Base-by-base conservation (phyloP, 2,888 invertebrate species). In the Xestia xanthographa region DNA sequence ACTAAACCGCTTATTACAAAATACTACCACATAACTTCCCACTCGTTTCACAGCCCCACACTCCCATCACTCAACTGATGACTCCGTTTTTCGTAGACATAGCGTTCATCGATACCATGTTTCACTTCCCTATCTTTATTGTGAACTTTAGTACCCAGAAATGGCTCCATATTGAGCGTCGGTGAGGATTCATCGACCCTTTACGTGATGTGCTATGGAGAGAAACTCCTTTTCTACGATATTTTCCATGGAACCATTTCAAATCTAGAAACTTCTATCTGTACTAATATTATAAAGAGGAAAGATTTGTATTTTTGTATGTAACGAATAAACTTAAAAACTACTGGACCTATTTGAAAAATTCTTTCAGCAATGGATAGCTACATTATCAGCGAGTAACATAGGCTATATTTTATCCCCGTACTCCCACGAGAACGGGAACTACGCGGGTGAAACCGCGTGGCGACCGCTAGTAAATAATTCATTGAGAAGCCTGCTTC, bases 1-100 rank as follows among this genome's bases (percentile, higher is more conserved):
- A 68, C 8, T 17, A 50, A 43, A 4, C 5, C 14, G 20, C 29
- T n/a, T 14, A 1, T 11, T 5, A 29, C 1, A n/a, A 68, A 76
- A 29, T 11, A 8, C n/a, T 17, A 9, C 11, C 11, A 22, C 0
- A 5, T 29, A 9, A 1, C 0, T 5, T 2, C 9, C n/a, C 72
- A 77, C 63, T 63, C 0, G 17, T 71, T 74, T 75, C 5, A 62
- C 17, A 72, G 85, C 87, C 73, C 43, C 29, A 75, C 69, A n/a
- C 65, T 58, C 38, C 48, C 68, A 79, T 86, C 76, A 76, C 79
- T 68, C 84, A 85, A 72, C 86, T 74, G 77, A 86, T 81, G 84
- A 83, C 85, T 74, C n/a, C 58, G 74, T 79, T 87, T 87, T 90
- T 87, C 82, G 83, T 85, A 79, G 80, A 80, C 65, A 77, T 68